Evolutionary conservation across 1,140 invertebrate species (phyloP).

Genomic region (Carposina sasakii): DNA sequence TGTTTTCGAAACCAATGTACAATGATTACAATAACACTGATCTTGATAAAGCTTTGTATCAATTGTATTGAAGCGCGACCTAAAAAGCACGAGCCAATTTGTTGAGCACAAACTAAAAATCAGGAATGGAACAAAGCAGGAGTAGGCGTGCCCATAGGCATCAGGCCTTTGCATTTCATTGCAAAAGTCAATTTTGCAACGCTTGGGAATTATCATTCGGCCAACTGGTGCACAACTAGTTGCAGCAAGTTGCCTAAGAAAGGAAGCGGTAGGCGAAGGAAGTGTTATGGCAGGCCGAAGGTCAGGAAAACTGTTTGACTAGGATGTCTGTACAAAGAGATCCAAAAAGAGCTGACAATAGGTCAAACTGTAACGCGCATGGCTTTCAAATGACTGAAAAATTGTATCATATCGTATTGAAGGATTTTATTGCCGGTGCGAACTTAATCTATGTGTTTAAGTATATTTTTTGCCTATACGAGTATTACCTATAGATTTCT

Average conservation of each 20-base stretch:
- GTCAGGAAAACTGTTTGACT: neutral
- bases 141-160: too few relatives aligned
- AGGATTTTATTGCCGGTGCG: neutral
- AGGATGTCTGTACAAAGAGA: neutral
- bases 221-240: slow-evolving; percentile 64
- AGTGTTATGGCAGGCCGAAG: neutral
- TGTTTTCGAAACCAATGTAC: too few relatives aligned
- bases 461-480: too few relatives aligned
- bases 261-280: slow-evolving; percentile 45
- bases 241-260: slow-evolving; percentile 46
- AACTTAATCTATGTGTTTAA: slow-evolving; percentile 6
- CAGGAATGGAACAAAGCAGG: too few relatives aligned
- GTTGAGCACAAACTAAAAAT: too few relatives aligned
- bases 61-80: too few relatives aligned
- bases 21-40: too few relatives aligned
- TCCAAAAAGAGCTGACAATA: neutral
- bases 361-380: neutral
- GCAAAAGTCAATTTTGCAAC: slow-evolving; percentile 58
- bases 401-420: neutral
- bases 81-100: too few relatives aligned
- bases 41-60: too few relatives aligned
- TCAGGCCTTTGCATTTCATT: slow-evolving; percentile 57
- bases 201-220: slow-evolving; percentile 65
- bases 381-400: neutral
- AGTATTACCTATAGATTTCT: too few relatives aligned